A percentile compares a stretch with the other conserved stretches of the same genome.
Evolutionary conservation across 2,113 vertebrate genomes (phyloP).

Genomic region (Ptyas mucosa): DNA sequence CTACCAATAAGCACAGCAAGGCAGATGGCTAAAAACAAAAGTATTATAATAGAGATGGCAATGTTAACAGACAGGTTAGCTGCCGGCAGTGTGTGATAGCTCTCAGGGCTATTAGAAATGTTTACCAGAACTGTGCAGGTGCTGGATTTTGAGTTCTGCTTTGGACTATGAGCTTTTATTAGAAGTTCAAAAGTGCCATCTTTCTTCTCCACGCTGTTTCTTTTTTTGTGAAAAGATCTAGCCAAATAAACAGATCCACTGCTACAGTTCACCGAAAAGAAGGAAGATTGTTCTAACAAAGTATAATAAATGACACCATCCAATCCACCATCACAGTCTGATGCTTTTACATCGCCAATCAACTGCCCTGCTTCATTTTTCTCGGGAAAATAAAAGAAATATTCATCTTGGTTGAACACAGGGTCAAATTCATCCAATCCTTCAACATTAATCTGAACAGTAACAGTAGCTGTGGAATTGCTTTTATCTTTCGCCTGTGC

Average conservation of each 20-base stretch:
- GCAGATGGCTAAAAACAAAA: conserved; percentile 73
- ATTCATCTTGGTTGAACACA: conserved; percentile 81
- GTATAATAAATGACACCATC: conserved; percentile 85
- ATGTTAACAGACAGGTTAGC: conserved; percentile 72
- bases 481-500: conserved; percentile 88
- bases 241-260: conserved; percentile 79
- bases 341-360: conserved; percentile 83
- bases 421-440: conserved; percentile 90
- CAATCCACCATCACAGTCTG: conserved; percentile 81
- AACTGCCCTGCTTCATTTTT: conserved; percentile 67
- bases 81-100: conserved; percentile 43
- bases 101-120: conserved; percentile 71
- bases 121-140: conserved; percentile 81
- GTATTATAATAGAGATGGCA: conserved; percentile 65
- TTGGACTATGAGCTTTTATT: conserved; percentile 82
- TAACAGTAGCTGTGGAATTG: conserved; percentile 71
- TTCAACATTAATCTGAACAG: conserved; percentile 79
- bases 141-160: conserved; percentile 74
- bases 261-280: conserved; percentile 83
- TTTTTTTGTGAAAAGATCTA: conserved; percentile 64
- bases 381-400: conserved; percentile 80
- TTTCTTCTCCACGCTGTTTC: conserved; percentile 49
- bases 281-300: conserved; percentile 70
- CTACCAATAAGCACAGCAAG: conserved; percentile 73
- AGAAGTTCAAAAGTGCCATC: conserved; percentile 72